These are phyloP conservation scores for Diarsia brunnea DNA, from an alignment of 2,888 invertebrate genomes.

Conservation along the genomic window DNA sequence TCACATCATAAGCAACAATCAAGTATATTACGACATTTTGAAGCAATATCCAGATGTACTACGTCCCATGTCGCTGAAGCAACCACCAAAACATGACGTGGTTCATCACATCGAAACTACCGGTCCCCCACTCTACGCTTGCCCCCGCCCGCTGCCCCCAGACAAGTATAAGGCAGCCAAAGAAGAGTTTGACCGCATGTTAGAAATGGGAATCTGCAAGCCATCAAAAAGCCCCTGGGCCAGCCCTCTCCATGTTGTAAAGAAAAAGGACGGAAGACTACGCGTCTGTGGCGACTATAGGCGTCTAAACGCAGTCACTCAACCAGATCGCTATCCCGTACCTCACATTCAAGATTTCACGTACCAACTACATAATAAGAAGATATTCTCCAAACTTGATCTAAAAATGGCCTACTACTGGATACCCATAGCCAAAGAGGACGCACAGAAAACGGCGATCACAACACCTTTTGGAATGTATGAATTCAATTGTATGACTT, in stretches of 20 bases:
- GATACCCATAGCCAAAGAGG: slow-evolving; percentile 12
- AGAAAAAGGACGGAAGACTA: no score
- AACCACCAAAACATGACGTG: no score
- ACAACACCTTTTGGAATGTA: slow-evolving; percentile 26
- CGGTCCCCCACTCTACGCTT: no score
- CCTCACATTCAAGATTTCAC: slow-evolving; percentile 32
- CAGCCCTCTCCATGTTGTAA: no score
- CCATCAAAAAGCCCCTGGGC: no score
- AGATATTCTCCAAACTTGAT: slow-evolving; percentile 32
- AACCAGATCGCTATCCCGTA: slow-evolving; percentile 33
- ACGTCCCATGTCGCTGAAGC: no score
- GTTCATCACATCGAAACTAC: no score
- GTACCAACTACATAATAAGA: slow-evolving; percentile 5
- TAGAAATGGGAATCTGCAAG: not conserved
- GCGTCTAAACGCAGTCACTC: slow-evolving; percentile 17
- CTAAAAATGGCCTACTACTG: slow-evolving; percentile 12
- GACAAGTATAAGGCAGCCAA: no score
- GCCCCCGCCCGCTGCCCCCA: no score
- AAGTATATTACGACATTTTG: no score
- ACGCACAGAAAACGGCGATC: slow-evolving; percentile 28
- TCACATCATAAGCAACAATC: no score
- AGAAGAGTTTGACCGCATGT: slow-evolving; percentile 48
- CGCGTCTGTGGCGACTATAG: not conserved
- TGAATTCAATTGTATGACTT: slow-evolving; percentile 17
- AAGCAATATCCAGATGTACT: no score